Percentiles rank a stretch among this genome's conserved stretches.
phyloP scores from a whole-genome alignment of 2,113 vertebrate species.

The Vombatus ursinus region DNA sequence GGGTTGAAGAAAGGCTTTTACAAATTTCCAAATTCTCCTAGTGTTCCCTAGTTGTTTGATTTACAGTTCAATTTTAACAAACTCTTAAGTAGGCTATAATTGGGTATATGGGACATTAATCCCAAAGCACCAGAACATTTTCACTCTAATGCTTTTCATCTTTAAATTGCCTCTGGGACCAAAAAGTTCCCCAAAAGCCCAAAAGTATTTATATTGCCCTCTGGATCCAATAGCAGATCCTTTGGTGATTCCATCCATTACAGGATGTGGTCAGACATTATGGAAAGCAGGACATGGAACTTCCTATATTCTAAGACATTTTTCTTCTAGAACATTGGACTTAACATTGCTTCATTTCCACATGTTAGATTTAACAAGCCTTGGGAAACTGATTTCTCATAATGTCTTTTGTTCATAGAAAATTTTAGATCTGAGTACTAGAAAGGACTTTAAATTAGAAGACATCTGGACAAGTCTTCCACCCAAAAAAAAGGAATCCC shows the following conservation, averaged over 20 bases:
- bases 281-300: background rate
- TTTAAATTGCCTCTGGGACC: constrained; percentile 64
- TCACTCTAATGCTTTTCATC: constrained; percentile 7
- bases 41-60: background rate
- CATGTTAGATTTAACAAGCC: constrained; percentile 41
- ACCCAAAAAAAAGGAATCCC: background rate
- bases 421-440: background rate
- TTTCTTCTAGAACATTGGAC: background rate
- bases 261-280: background rate
- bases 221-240: background rate
- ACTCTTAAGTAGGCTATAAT: constrained; percentile 52
- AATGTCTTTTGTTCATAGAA: constrained; percentile 37
- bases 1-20: too few relatives aligned
- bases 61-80: constrained; percentile 43
- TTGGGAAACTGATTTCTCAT: background rate
- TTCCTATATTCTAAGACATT: constrained; percentile 34
- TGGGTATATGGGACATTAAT: constrained; percentile 57
- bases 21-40: too few relatives aligned
- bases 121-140: constrained; percentile 45
- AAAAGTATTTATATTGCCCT: constrained; percentile 40
- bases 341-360: constrained; percentile 16
- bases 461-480: background rate
- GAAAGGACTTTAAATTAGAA: background rate
- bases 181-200: constrained; percentile 36
- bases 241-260: constrained; percentile 17